Evolutionary conservation across 1,140 invertebrate species (phyloP), one percentile per base, ranked within the genome.

Genomic region (Lasioglossum albipes): DNA sequence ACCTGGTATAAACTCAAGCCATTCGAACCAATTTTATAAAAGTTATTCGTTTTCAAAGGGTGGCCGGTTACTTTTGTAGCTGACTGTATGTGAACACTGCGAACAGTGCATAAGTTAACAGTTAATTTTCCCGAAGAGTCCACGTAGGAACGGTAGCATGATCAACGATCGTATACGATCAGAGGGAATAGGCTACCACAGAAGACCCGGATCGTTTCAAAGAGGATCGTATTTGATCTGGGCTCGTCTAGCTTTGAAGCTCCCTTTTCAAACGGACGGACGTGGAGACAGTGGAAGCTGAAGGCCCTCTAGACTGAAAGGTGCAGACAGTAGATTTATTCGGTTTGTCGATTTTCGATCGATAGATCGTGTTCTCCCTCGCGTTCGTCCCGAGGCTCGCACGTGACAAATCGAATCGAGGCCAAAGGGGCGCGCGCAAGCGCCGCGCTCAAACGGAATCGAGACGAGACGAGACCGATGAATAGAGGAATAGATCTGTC

Each of bases 401-500:
- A 49, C 74, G 66, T 70, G 73, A 77, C 74, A 81, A 81, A 81
- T 81, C 74, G 79, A 71, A 77, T 71, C 57, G 74, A 27, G 73
- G 79, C n/a, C 79, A 70, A 77, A 64, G 79, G 79, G 54, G 68
- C 65, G 65, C 41, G 45, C 20, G 45, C 65, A 54, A 27, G 45
- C 20, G 45, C 20, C 59, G 4, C 54, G 70, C 42, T 36, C 36
- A 5, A 36, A 36, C 36, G 36, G 36, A 45, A 45, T 45, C 7
- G 45, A 13, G 10, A 49, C 45, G 45, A 49, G 45, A 49, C 45
- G 45, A 73, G 74, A 70, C 36, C 73, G 79, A 77, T 64, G 74
- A 77, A 81, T 57, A 75, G 74, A 64, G 79, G 61, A 76, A 77
- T 65, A 77, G 79, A 81, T 81, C 79, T 70, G 79, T 81, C 79